Evolutionary conservation across 92 coral and sea anemone genomes (phyloP).

Genomic region (Pocillopora grandis): DNA sequence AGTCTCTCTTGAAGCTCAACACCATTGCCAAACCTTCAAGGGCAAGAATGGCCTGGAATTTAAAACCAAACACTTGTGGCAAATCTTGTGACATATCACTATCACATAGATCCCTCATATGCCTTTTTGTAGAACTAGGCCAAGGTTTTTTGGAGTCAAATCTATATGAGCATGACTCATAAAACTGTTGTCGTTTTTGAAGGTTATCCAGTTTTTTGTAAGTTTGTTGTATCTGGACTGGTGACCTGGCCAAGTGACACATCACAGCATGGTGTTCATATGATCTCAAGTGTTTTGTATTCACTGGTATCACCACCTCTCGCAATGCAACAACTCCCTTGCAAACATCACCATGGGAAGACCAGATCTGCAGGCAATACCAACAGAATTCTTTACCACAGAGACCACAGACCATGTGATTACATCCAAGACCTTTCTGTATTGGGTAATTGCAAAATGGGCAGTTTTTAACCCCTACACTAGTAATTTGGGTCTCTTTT

Average conservation of each 20-base stretch:
- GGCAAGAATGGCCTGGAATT: constrained; percentile 73
- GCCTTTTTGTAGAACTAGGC: background rate
- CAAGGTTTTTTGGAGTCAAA: background rate
- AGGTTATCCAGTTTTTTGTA: constrained; percentile 29
- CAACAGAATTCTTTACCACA: constrained; percentile 83
- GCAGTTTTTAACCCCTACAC: constrained; percentile 85
- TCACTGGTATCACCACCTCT: constrained; percentile 51
- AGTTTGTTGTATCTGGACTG: constrained; percentile 8
- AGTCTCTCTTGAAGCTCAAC: constrained; percentile 51
- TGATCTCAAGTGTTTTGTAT: constrained; percentile 22
- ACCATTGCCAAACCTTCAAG: constrained; percentile 78
- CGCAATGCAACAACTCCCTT: constrained; percentile 14
- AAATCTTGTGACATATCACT: constrained; percentile 27
- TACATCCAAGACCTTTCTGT: constrained; percentile 83
- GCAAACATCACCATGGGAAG: background rate
- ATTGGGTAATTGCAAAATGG: constrained; percentile 88
- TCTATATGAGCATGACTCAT: background rate
- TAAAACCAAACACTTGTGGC: constrained; percentile 53
- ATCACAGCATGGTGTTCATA: constrained; percentile 46
- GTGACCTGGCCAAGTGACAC: constrained; percentile 57
- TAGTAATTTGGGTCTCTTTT: constrained; percentile 29
- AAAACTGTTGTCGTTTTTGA: constrained; percentile 11
- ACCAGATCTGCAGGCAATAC: constrained; percentile 62
- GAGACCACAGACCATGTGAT: constrained; percentile 77
- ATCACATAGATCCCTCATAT: constrained; percentile 20